Evolutionary conservation across 2,113 vertebrate genomes (phyloP).

Genomic region (Sula dactylatra): DNA sequence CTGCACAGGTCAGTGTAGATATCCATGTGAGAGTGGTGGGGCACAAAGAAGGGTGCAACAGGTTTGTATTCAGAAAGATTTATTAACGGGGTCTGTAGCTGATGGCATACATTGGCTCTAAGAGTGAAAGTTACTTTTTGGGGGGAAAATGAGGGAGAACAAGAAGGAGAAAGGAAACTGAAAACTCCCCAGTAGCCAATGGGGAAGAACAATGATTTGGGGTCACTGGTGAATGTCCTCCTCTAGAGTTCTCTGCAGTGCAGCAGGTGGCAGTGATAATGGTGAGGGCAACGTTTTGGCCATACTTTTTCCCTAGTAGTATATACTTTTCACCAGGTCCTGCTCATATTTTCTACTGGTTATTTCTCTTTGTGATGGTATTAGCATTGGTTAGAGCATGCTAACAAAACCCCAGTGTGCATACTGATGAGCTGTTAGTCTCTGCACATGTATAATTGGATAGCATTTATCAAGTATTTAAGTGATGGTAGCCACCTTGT

Average conservation of each 20-base stretch:
- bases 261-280: neutral
- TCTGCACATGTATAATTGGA: neutral
- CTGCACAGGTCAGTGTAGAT: constrained; percentile 81
- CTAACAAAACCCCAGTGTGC: neutral
- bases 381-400: neutral
- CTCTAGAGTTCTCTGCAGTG: neutral
- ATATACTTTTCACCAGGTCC: neutral
- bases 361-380: neutral
- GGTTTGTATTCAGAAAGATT: neutral
- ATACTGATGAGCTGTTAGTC: neutral
- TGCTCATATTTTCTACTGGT: neutral
- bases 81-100: neutral
- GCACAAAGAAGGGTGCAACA: neutral
- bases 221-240: neutral
- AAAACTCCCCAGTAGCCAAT: neutral
- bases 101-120: neutral
- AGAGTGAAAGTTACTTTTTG: neutral
- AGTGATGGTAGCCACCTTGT: neutral
- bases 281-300: neutral
- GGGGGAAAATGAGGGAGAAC: neutral
- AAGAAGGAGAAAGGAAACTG: neutral
- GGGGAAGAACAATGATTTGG: neutral
- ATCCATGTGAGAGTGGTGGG: neutral
- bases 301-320: neutral
- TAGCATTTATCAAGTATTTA: neutral